Percentiles rank a stretch among this genome's conserved stretches.
These are phyloP conservation scores for Pontoporia blainvillei DNA, from an alignment of 2,113 vertebrate species.

Conservation along the genomic window DNA sequence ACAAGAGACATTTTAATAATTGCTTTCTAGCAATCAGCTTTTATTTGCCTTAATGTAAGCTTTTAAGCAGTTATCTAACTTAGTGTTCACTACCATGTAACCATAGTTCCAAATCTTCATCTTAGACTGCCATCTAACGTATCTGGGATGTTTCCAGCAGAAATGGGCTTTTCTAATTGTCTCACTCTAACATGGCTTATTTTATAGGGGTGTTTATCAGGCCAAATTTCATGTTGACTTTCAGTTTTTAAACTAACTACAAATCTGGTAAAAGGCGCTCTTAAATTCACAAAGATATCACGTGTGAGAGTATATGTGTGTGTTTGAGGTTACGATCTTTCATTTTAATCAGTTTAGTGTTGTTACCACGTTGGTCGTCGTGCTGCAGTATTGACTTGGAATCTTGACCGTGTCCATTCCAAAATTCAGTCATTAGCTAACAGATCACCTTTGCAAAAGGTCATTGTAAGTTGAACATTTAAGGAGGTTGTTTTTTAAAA, in stretches of 20 bases:
- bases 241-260: constrained; percentile 73
- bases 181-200: constrained; percentile 65
- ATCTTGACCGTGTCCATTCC: constrained; percentile 69
- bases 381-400: constrained; percentile 75
- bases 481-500: constrained; percentile 29
- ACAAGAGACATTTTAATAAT: constrained; percentile 78
- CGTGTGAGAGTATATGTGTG: constrained; percentile 61
- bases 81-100: constrained; percentile 71
- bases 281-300: constrained; percentile 68
- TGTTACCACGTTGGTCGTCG: constrained; percentile 59
- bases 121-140: constrained; percentile 60
- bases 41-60: constrained; percentile 87
- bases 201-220: constrained; percentile 72
- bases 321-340: constrained; percentile 61
- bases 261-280: constrained; percentile 63
- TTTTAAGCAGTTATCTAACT: constrained; percentile 76
- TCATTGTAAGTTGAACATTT: not conserved
- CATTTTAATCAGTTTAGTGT: constrained; percentile 69
- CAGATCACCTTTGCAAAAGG: constrained; percentile 36
- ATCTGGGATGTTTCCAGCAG: constrained; percentile 65
- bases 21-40: constrained; percentile 84
- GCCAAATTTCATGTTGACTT: constrained; percentile 69
- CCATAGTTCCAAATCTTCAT: constrained; percentile 66
- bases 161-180: constrained; percentile 68
- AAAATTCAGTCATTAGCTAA: constrained; percentile 56